These are phyloP conservation scores for Poecile atricapillus DNA, from an alignment of 2,113 vertebrate genomes.

Conservation along the genomic window DNA sequence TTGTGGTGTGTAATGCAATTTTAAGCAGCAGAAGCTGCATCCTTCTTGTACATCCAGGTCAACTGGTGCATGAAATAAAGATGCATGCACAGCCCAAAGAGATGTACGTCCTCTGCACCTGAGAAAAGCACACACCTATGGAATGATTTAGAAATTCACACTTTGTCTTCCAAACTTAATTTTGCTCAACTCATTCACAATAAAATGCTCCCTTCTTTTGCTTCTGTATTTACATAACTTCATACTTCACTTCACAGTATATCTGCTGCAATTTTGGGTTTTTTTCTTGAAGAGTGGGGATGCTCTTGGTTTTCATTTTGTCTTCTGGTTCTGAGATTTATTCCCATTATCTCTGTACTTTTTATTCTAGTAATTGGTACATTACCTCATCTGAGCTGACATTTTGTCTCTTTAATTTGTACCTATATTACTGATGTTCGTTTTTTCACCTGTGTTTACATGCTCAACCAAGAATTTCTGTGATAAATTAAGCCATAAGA, in stretches of 20 bases:
- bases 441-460: neutral
- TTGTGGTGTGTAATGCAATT: neutral
- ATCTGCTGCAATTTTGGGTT: neutral
- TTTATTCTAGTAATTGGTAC: neutral
- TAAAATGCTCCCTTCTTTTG: neutral
- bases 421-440: neutral
- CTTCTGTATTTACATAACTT: neutral
- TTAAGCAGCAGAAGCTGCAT: neutral
- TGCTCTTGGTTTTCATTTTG: neutral
- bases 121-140: neutral
- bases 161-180: neutral
- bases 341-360: neutral
- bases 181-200: neutral
- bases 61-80: neutral
- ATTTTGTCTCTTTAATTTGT: neutral
- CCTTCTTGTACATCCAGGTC: neutral
- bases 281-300: neutral
- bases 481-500: too few relatives aligned
- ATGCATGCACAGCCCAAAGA: neutral
- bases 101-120: fast-evolving
- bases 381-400: neutral
- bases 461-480: neutral
- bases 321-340: neutral
- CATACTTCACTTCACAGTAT: neutral
- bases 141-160: neutral